These are phyloP conservation scores for Rattus norvegicus DNA, from an alignment of 2,113 vertebrate species.

Conservation along the genomic window DNA sequence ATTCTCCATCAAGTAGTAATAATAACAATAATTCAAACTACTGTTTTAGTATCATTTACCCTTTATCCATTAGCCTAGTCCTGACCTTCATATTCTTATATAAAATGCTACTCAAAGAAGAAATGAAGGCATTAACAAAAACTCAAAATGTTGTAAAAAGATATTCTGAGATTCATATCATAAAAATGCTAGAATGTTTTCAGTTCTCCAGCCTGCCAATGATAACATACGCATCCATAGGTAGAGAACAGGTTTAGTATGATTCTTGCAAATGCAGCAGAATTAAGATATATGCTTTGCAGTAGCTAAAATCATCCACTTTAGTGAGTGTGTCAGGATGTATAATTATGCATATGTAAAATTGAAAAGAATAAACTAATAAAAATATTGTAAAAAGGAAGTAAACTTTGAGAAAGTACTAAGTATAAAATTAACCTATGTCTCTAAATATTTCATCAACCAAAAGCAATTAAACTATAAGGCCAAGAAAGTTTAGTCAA, in stretches of 20 bases:
- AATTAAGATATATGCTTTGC: not conserved
- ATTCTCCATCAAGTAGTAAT: not conserved
- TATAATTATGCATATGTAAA: not conserved
- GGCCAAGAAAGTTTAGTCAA: not conserved
- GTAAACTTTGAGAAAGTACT: not conserved
- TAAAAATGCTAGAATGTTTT: not conserved
- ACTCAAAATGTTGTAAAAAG: not conserved
- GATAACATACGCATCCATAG: not conserved
- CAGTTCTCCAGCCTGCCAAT: not conserved
- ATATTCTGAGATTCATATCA: not conserved
- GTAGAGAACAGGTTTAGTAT: not conserved
- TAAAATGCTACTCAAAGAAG: not conserved
- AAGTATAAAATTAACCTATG: not conserved
- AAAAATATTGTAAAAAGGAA: not conserved
- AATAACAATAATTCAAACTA: not conserved
- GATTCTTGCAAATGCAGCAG: not conserved
- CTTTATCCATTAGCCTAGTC: not conserved
- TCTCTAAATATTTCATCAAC: not conserved
- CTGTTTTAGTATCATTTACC: conserved; percentile 1
- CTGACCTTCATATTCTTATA: not conserved
- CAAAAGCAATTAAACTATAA: not conserved
- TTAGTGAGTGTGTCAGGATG: no score
- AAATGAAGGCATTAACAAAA: not conserved
- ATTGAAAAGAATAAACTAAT: not conserved
- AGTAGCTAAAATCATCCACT: not conserved